A percentile compares a stretch with the other conserved stretches of the same genome.
Evolutionary conservation across 2,113 vertebrate species (phyloP).

Genomic region (Microcebus lehilahytsara): DNA sequence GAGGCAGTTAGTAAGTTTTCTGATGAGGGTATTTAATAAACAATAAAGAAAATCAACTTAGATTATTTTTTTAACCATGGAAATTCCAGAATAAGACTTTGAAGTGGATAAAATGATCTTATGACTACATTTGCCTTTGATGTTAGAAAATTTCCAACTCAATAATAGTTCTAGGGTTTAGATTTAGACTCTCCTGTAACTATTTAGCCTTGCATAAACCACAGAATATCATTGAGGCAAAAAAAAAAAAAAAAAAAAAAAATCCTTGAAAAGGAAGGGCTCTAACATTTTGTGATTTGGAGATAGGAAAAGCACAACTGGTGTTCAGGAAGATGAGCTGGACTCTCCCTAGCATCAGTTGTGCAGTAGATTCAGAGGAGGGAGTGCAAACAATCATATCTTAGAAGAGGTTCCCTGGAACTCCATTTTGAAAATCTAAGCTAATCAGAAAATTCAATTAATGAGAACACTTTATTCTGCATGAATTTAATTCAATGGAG

Average conservation of each 20-base stretch:
- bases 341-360: background rate
- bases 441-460: conserved; percentile 21
- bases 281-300: background rate
- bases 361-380: background rate
- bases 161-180: background rate
- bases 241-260: background rate
- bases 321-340: background rate
- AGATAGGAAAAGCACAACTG: background rate
- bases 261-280: background rate
- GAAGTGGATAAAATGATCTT: background rate
- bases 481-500: background rate
- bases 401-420: conserved; percentile 26
- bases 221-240: background rate
- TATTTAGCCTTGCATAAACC: background rate
- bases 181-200: background rate
- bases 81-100: background rate
- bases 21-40: background rate
- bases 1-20: background rate
- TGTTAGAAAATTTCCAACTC: background rate
- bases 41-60: background rate
- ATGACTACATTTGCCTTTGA: background rate
- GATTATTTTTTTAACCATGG: background rate
- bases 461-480: background rate
- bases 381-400: background rate
- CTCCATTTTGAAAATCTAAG: conserved; percentile 42